phyloP scores from a whole-genome alignment of 2,113 vertebrate genomes.

The Hippocampus mohnikei region DNA sequence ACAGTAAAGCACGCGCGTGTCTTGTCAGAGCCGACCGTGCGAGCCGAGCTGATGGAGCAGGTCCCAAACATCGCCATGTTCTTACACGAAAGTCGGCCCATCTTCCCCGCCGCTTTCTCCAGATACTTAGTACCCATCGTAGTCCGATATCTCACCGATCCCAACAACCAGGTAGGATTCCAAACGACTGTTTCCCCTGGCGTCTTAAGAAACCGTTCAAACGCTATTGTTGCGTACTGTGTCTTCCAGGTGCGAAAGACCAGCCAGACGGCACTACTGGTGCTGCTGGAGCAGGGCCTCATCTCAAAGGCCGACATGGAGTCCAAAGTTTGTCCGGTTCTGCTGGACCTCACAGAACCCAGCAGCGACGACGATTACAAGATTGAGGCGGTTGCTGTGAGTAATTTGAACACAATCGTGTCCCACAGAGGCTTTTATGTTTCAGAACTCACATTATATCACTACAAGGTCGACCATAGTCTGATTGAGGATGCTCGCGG shows the following conservation, averaged over 20 bases:
- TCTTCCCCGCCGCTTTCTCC: conserved; percentile 81
- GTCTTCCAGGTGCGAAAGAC: conserved; percentile 83
- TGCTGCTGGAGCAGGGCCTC: conserved; percentile 85
- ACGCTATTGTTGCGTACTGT: fast-evolving
- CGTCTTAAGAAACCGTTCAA: background rate
- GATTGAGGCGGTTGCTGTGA: conserved; percentile 84
- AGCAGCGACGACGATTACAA: conserved; percentile 84
- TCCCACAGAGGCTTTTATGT: background rate
- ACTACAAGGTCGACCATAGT: background rate
- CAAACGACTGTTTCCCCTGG: background rate
- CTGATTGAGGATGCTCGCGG: background rate
- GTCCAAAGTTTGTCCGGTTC: conserved; percentile 83
- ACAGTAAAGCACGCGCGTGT: background rate
- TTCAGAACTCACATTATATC: background rate
- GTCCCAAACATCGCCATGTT: conserved; percentile 85
- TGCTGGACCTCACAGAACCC: conserved; percentile 82
- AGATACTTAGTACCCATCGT: conserved; percentile 84
- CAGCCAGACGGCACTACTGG: conserved; percentile 84
- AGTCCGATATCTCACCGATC: conserved; percentile 80
- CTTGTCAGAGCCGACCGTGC: conserved; percentile 81
- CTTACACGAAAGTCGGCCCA: conserved; percentile 81
- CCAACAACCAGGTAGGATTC: conserved; percentile 82
- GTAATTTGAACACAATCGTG: conserved; percentile 34
- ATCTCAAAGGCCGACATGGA: conserved; percentile 83
- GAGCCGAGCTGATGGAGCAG: conserved; percentile 88